These are phyloP conservation scores for Megalops cyprinoides DNA, from an alignment of 2,797 vertebrate genomes.

Conservation along the genomic window DNA sequence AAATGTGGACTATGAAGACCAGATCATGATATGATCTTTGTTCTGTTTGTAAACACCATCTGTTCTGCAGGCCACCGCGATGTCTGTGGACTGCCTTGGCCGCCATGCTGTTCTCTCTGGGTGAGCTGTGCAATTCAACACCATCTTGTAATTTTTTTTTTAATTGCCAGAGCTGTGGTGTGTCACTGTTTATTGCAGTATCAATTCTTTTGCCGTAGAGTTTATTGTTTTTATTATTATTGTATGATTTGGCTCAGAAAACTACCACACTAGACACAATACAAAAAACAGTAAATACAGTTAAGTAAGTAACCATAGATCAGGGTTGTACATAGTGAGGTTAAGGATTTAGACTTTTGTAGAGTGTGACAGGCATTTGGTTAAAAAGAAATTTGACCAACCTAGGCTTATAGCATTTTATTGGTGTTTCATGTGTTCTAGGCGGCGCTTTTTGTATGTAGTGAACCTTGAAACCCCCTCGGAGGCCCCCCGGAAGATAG, in stretches of 20 bases:
- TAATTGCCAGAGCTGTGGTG: neutral
- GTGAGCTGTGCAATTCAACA: conserved; percentile 66
- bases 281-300: neutral
- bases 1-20: no score
- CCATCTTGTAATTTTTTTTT: conserved; percentile 24
- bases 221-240: neutral
- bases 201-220: neutral
- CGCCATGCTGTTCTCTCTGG: conserved; percentile 91
- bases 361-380: neutral
- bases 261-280: neutral
- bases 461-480: conserved; percentile 90
- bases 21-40: neutral
- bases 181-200: neutral
- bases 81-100: conserved; percentile 97
- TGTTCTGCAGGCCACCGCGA: conserved; percentile 87
- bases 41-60: neutral
- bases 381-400: neutral
- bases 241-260: neutral
- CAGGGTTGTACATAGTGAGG: neutral
- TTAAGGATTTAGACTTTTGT: neutral
- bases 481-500: conserved; percentile 87
- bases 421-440: conserved; percentile 51
- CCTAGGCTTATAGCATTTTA: neutral
- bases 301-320: neutral
- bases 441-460: conserved; percentile 91